Evolutionary conservation across 2,888 invertebrate genomes (phyloP), one percentile per base, ranked within the genome.

Genomic region (Iphiclides podalirius): DNA sequence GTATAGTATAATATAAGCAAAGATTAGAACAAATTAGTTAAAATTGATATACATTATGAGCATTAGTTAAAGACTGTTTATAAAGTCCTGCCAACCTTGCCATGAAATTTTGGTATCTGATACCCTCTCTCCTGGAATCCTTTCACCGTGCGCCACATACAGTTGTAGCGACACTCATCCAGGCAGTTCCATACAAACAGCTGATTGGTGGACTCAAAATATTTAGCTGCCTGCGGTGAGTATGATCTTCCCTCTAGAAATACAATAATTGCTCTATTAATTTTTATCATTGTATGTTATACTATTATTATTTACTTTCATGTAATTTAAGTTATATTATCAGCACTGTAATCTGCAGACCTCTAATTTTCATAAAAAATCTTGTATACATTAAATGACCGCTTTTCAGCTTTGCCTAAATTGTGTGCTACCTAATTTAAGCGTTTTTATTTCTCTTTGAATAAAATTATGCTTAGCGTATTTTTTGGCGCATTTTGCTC

Each of bases 101-200:
- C 98, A 90, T 95, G 93, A 81, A 98, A 98, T 74, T 98, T 98
- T 2, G 98, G 98, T 44, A 94, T 90, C n/a, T 83, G 76, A 76
- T 92, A 91, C 0, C 92, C 92, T 56, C 93, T 90, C 50, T 90
- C 90, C 35, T 91, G 72, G 71, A 96, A 97, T 16, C 90, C 91
- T n/a, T 92, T 88, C 0, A 97, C 96, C 0, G 97, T 96, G 48
- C 90, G 87, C 98, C 98, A 98, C 96, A 97, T 98, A 72, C 98
- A 98, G 7, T 90, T 83, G 71, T 98, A 97, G 57, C 92, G 90
- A 70, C 98, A 98, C 68, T 98, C 97, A 65, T 97, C 96, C 4
- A 81, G 81, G 75, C 98, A 98, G 46, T 90, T 90, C 98, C 98
- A 98, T 15, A 81, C 75, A 9, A 93, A 75, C 35, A 92, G 53